phyloP scores from a whole-genome alignment of 30 jellyfish, hydroid and myxozoan species.

The Phacellophora camtschatica region DNA sequence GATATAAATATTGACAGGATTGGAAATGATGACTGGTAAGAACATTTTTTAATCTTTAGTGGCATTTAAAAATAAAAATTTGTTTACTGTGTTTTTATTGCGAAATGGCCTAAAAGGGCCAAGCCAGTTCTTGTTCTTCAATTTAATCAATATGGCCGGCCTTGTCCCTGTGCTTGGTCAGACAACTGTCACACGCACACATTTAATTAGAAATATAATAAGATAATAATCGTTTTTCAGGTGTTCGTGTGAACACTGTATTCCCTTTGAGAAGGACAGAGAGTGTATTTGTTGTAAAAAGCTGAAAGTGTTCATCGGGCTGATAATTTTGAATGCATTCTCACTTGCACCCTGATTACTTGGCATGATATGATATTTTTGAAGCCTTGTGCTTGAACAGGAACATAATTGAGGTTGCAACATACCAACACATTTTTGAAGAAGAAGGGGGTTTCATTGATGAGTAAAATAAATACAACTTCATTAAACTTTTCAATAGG shows the following conservation, averaged over 20 bases:
- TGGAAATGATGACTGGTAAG: neutral
- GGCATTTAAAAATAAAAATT: neutral
- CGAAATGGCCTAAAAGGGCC: neutral
- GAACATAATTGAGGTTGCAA: neutral
- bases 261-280: neutral
- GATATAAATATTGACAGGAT: neutral
- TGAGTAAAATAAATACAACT: no score
- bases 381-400: neutral
- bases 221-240: neutral
- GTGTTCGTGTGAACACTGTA: neutral
- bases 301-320: no score
- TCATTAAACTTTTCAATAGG: no score
- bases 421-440: neutral
- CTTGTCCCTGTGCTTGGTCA: no score
- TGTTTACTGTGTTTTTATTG: neutral
- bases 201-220: no score
- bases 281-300: neutral
- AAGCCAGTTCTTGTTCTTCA: no score
- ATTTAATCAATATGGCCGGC: no score
- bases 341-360: no score
- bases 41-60: no score
- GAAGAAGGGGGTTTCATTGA: neutral
- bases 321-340: no score
- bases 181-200: no score
- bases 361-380: neutral